A percentile compares a stretch with the other conserved stretches of the same genome.
These are phyloP conservation scores for Umimayanthus chanpuru DNA, from an alignment of 92 coral and sea anemone genomes.

Conservation along the genomic window DNA sequence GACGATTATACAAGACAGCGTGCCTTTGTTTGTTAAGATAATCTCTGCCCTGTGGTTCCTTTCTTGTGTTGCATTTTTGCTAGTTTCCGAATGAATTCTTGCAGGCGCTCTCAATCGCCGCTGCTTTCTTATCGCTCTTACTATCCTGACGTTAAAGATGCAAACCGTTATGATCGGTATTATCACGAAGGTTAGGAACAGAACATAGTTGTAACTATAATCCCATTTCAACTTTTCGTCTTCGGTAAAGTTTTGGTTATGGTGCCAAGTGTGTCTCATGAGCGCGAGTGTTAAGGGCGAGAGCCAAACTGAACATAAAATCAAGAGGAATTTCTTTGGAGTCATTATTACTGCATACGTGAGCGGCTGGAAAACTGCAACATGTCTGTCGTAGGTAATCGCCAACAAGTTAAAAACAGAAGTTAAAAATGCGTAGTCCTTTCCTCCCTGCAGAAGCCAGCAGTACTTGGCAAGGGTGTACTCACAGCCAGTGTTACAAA, in stretches of 20 bases:
- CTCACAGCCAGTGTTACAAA: constrained; percentile 62
- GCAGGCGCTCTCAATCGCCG: background rate
- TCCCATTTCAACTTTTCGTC: constrained; percentile 21
- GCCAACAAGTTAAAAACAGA: constrained; percentile 71
- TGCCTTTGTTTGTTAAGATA: constrained; percentile 46
- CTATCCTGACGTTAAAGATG: constrained; percentile 47
- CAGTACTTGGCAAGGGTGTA: constrained; percentile 44
- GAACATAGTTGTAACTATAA: constrained; percentile 52
- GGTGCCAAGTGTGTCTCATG: constrained; percentile 66
- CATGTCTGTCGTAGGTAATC: constrained; percentile 66
- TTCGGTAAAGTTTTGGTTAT: background rate
- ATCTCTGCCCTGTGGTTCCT: constrained; percentile 16
- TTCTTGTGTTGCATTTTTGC: constrained; percentile 3
- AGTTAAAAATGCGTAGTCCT: constrained; percentile 58
- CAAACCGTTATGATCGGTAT: constrained; percentile 55
- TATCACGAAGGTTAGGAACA: constrained; percentile 53
- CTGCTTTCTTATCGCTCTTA: constrained; percentile 59
- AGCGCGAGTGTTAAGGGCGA: constrained; percentile 57
- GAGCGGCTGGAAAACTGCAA: constrained; percentile 69
- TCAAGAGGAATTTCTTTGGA: constrained; percentile 40
- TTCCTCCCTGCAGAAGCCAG: constrained; percentile 54
- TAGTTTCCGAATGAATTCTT: background rate
- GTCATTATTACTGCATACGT: constrained; percentile 56
- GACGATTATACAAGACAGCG: constrained; percentile 56
- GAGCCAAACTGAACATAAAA: constrained; percentile 52